Evolutionary conservation across 2,888 invertebrate genomes (phyloP).

Genomic region (Argynnis bischoffii): DNA sequence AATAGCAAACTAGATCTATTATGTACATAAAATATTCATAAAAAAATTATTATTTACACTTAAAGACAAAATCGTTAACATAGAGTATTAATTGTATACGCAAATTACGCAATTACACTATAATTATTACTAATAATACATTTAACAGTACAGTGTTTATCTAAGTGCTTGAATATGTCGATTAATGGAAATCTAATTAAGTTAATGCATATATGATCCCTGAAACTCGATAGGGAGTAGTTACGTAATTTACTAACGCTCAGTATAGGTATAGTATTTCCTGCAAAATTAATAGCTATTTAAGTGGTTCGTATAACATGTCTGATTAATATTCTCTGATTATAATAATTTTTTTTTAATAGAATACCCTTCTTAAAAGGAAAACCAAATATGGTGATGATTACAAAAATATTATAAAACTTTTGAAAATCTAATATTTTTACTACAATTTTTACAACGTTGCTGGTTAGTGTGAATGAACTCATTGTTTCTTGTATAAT

Average conservation of each 20-base stretch:
- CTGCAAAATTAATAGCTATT: background rate
- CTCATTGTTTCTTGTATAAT: no score
- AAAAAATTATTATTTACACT: background rate
- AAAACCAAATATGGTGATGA: no score
- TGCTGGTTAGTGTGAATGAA: no score
- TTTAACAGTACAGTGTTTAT: constrained; percentile 23
- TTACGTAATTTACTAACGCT: background rate
- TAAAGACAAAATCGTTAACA: background rate
- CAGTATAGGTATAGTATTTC: background rate
- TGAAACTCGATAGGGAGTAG: background rate
- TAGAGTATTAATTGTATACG: constrained; percentile 3
- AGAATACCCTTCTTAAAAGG: no score
- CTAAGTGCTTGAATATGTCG: constrained; percentile 16
- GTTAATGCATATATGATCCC: constrained; percentile 22
- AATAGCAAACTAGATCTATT: no score
- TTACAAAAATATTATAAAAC: no score
- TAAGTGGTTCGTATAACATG: background rate
- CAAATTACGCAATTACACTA: constrained; percentile 15
- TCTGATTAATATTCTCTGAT: no score
- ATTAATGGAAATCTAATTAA: constrained; percentile 30
- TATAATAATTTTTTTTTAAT: no score
- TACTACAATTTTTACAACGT: no score
- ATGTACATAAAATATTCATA: no score
- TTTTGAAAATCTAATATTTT: no score
- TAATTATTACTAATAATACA: constrained; percentile 14